phyloP scores from a whole-genome alignment of 2,888 invertebrate genomes.

The Melanostoma scalare region DNA sequence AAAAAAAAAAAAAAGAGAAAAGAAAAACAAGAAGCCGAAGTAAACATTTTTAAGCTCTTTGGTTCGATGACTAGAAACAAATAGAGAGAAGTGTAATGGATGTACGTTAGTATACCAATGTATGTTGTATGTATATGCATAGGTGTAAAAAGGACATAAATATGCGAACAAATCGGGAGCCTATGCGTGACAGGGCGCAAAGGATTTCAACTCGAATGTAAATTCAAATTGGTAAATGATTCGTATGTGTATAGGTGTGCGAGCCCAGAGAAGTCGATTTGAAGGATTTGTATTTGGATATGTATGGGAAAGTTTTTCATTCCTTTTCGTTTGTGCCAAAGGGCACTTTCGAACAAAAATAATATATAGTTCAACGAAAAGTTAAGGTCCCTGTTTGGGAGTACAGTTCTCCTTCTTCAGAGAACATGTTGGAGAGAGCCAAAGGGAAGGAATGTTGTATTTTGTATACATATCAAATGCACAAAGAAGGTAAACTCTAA shows the following conservation, averaged over 20 bases:
- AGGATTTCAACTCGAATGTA: conserved; percentile 65
- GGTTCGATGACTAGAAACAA: conserved; percentile 60
- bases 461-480: conserved; percentile 13
- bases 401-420: conserved; percentile 8
- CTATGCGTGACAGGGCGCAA: conserved; percentile 66
- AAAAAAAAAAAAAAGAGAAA: conserved; percentile 4
- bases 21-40: not conserved
- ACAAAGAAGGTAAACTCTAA: conserved; percentile 3
- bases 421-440: conserved; percentile 17
- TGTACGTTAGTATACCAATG: not conserved
- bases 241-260: conserved; percentile 2
- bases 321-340: conserved; percentile 28
- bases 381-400: conserved; percentile 38
- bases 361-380: conserved; percentile 46
- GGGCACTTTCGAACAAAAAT: conserved; percentile 32
- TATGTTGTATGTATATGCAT: conserved; percentile 2
- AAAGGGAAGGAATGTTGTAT: conserved; percentile 29
- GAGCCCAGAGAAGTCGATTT: conserved; percentile 13
- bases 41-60: conserved; percentile 55
- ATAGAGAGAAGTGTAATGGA: conserved; percentile 28
- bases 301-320: conserved; percentile 29
- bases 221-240: conserved; percentile 15
- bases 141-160: conserved; percentile 29
- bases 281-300: conserved; percentile 60
- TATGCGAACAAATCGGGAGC: conserved; percentile 21